Evolutionary conservation across 2,797 vertebrate genomes (phyloP).

Genomic region (Gadopsis marmoratus): DNA sequence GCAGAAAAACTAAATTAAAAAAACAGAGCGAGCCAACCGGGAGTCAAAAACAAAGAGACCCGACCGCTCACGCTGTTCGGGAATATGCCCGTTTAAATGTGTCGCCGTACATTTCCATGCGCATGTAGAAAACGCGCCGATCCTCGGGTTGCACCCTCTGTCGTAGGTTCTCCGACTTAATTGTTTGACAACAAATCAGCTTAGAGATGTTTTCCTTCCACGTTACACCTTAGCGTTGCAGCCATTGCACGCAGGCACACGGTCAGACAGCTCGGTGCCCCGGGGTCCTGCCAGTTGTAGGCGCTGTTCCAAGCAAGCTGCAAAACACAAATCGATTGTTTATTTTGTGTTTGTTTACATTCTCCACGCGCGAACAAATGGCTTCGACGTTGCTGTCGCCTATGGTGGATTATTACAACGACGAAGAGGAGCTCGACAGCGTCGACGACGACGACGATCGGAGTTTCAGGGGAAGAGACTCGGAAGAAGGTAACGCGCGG

Average conservation of each 20-base stretch:
- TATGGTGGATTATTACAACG: slow-evolving; percentile 95
- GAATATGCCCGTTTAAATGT: slow-evolving; percentile 46
- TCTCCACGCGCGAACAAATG: slow-evolving; percentile 76
- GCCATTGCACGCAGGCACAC: slow-evolving; percentile 66
- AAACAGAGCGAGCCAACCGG: background rate
- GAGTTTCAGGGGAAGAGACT: slow-evolving; percentile 94
- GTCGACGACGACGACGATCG: slow-evolving; percentile 97
- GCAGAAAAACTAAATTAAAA: background rate
- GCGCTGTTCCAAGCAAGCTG: slow-evolving; percentile 80
- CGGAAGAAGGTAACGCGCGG: slow-evolving; percentile 90
- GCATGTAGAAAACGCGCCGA: rapidly evolving
- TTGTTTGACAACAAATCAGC: background rate
- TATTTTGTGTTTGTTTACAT: slow-evolving; percentile 84
- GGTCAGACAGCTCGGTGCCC: slow-evolving; percentile 25
- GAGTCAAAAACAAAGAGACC: slow-evolving; percentile 43
- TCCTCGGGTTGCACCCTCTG: rapidly evolving
- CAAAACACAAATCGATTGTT: slow-evolving; percentile 83
- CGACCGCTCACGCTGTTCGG: background rate
- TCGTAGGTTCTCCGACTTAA: rapidly evolving
- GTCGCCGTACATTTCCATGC: rapidly evolving
- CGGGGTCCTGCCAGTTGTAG: slow-evolving; percentile 80
- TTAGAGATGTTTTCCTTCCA: rapidly evolving
- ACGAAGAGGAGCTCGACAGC: slow-evolving; percentile 94
- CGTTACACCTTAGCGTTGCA: background rate
- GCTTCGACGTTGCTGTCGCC: slow-evolving; percentile 88